These are phyloP conservation scores for Choreutis nemorana DNA, from an alignment of 2,888 invertebrate genomes.

Conservation along the genomic window DNA sequence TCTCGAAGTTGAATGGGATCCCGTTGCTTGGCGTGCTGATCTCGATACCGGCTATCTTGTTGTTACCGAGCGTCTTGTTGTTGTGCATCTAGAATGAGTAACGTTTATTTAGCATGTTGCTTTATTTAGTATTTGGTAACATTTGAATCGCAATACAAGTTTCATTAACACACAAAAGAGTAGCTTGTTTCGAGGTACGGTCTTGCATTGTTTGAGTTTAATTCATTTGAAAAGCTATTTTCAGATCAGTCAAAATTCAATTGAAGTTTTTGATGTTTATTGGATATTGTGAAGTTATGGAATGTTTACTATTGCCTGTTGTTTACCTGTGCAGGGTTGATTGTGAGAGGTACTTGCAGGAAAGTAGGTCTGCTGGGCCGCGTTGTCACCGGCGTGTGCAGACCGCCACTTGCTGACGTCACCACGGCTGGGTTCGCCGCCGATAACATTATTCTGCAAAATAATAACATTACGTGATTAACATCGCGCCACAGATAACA, in stretches of 20 bases:
- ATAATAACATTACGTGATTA: constrained; percentile 2
- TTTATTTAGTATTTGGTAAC: neutral
- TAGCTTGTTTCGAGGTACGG: constrained; percentile 14
- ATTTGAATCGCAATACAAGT: too few relatives aligned
- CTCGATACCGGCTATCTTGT: constrained; percentile 80
- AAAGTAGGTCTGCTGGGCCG: constrained; percentile 76
- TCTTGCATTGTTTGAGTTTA: too few relatives aligned
- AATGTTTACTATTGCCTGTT: too few relatives aligned
- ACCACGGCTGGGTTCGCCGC: constrained; percentile 54
- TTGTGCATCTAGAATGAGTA: constrained; percentile 44
- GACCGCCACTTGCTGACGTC: constrained; percentile 23
- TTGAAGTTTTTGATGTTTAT: too few relatives aligned
- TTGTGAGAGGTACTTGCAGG: constrained; percentile 70
- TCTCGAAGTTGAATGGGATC: constrained; percentile 89
- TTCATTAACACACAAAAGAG: too few relatives aligned
- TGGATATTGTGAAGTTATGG: too few relatives aligned
- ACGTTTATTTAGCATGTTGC: neutral
- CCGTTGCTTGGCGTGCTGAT: constrained; percentile 90
- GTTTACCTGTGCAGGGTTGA: constrained; percentile 57
- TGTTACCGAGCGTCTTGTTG: constrained; percentile 49
- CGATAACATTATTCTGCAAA: constrained; percentile 58
- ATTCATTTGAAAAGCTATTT: too few relatives aligned
- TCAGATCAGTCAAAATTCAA: too few relatives aligned
- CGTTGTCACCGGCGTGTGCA: constrained; percentile 40
- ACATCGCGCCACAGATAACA: neutral